Evolutionary conservation across 2,888 invertebrate genomes (phyloP), one percentile per base, ranked within the genome.

Genomic region (Chydorus sphaericus): DNA sequence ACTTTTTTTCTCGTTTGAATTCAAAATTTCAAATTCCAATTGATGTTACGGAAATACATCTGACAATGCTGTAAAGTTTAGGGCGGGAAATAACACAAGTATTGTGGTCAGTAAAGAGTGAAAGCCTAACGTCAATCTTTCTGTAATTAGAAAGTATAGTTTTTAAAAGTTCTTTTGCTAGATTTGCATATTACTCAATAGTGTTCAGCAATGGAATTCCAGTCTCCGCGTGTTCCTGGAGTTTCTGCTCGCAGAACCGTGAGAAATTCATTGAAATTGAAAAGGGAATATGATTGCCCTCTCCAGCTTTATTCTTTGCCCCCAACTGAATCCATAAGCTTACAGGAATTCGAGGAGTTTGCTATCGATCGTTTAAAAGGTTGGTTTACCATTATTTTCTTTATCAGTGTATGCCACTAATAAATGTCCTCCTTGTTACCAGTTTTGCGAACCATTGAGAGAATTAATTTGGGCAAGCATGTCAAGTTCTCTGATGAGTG

Each of bases 321-420:
- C 30, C 94, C 94, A 6, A 72, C 68, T 30, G 80, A 80, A 59
- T 78, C 81, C 57, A 78, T 93, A 59, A 75, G 79, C 56, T 74
- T 94, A 23, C 76, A 81, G 59, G 90, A 92, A 69, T 92, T 94
- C 70, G 89, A 93, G 74, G 82, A 84, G 49, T 75, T 88, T 62
- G 89, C 92, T 2, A 68, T 89, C 50, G 91, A 93, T 67, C 77
- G 92, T 62, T 71, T 92, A 18, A 82, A 82, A 69, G 71, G 77
- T 76, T 63, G 62, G 59, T 48, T 6, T 58, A 30, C 36, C 23
- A 38, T 5, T 39, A 29, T 4, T 54, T 29, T 54, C 7, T 28
- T 10, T 26, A 23, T 37, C 6, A 26, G 1, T 23, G 26, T 8
- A 16, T 5, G 5, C 18, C 6, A 4, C n/a, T 26, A 48, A 20